These are phyloP conservation scores for Astur gentilis DNA, from an alignment of 2,113 vertebrate species.

Conservation along the genomic window DNA sequence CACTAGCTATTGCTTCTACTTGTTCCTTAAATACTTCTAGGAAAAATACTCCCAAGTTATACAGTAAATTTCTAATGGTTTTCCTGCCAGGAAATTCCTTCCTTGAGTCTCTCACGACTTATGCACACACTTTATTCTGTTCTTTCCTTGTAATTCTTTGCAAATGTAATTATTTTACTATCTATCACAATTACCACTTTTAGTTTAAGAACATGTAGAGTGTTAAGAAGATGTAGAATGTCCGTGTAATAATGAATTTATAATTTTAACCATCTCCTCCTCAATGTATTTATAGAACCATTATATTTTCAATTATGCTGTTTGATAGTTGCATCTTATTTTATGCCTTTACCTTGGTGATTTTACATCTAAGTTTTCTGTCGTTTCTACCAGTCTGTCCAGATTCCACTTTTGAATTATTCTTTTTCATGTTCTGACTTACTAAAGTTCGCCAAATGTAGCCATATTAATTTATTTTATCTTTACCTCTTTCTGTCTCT, in stretches of 20 bases:
- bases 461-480: neutral
- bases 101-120: neutral
- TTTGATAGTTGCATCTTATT: neutral
- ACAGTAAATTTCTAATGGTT: neutral
- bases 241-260: neutral
- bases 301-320: neutral
- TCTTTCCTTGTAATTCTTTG: neutral
- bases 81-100: neutral
- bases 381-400: neutral
- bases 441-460: neutral
- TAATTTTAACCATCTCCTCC: neutral
- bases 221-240: neutral
- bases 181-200: neutral
- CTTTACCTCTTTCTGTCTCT: neutral
- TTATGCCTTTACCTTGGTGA: neutral
- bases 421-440: neutral
- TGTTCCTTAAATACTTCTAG: neutral
- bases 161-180: neutral
- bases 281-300: neutral
- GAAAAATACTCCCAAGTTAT: neutral
- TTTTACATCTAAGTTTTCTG: neutral
- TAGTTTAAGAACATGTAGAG: neutral
- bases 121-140: neutral
- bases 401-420: neutral
- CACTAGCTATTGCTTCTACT: neutral